These are phyloP conservation scores for Cerastis leucographa DNA, from an alignment of 2,888 invertebrate species.

Conservation along the genomic window DNA sequence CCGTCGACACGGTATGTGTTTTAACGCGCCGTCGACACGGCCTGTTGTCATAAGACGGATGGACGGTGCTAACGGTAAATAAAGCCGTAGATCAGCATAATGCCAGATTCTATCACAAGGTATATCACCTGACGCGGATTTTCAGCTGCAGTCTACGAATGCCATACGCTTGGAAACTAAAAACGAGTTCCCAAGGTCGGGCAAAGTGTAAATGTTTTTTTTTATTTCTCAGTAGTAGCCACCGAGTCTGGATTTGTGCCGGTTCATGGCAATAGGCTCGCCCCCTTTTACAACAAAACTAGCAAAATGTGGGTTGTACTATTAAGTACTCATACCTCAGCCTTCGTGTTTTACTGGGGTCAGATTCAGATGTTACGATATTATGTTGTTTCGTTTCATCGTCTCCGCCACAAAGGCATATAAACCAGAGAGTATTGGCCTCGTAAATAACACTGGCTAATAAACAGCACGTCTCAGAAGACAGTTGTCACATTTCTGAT, in stretches of 20 bases:
- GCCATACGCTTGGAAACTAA: too few species aligned
- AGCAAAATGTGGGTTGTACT: not conserved
- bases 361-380: not conserved
- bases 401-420: not conserved
- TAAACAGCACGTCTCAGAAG: constrained; percentile 18
- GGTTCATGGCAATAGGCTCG: not conserved
- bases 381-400: constrained; percentile 1
- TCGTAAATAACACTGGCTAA: constrained; percentile 33
- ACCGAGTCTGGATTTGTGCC: not conserved
- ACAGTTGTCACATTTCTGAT: constrained; percentile 38
- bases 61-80: too few species aligned
- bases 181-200: too few species aligned
- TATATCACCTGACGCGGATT: too few species aligned
- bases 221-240: too few species aligned
- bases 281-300: not conserved
- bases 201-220: too few species aligned
- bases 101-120: too few species aligned
- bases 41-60: too few species aligned
- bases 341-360: not conserved
- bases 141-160: too few species aligned
- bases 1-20: too few species aligned
- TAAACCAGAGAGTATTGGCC: constrained; percentile 43
- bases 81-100: too few species aligned
- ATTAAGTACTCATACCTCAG: not conserved
- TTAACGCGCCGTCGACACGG: too few species aligned